phyloP scores from a whole-genome alignment of 2,888 invertebrate species.

The Antitype chi region DNA sequence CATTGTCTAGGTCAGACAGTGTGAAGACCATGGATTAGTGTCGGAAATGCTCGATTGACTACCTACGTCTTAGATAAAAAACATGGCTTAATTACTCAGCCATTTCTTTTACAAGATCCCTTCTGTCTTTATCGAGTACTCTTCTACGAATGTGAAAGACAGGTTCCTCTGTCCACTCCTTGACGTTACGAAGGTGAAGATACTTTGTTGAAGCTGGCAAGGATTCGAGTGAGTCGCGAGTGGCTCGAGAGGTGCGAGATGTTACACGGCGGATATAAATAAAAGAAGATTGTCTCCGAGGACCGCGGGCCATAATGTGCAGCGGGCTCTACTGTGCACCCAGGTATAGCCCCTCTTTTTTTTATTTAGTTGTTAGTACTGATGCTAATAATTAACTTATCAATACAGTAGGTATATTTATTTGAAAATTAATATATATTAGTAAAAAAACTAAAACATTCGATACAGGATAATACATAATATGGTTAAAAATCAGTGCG shows the following conservation, averaged over 20 bases:
- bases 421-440: neutral
- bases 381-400: no score
- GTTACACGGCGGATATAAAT: constrained; percentile 85
- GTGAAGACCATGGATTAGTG: neutral
- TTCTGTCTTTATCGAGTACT: constrained; percentile 23
- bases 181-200: constrained; percentile 49
- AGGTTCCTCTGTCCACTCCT: constrained; percentile 19
- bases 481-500: no score
- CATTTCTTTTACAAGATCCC: neutral
- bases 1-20: neutral
- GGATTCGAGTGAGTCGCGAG: constrained; percentile 66
- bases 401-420: neutral
- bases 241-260: constrained; percentile 78
- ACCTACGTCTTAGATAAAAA: neutral
- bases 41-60: no score
- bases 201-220: constrained; percentile 54
- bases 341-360: constrained; percentile 18
- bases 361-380: neutral
- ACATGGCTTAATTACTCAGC: neutral
- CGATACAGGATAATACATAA: no score
- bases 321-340: constrained; percentile 65
- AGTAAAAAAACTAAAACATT: no score
- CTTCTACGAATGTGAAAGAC: constrained; percentile 18
- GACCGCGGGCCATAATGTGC: constrained; percentile 82
- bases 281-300: constrained; percentile 85